Conservation (phyloP, 2,113 vertebrate genomes). For the Aythya baeri region DNA sequence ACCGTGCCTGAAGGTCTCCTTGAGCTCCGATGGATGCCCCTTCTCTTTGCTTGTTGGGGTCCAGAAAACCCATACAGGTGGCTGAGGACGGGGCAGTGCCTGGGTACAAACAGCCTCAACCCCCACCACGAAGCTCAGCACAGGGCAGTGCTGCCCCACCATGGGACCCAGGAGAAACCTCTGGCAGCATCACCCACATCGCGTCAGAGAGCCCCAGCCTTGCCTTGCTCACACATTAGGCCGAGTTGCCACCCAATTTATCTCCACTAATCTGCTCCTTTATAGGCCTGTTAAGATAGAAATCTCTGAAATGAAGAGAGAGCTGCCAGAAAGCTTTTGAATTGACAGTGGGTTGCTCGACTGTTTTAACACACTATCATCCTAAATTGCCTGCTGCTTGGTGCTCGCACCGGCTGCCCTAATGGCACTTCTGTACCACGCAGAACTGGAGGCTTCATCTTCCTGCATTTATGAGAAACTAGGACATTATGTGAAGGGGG, state of each 20-base stretch:
- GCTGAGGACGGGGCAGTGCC: not conserved
- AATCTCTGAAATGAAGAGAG: constrained; percentile 64
- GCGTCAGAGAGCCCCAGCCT: not conserved
- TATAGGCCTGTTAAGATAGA: constrained; percentile 49
- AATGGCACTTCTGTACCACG: constrained; percentile 42
- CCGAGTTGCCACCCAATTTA: constrained; percentile 41
- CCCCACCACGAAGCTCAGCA: not conserved
- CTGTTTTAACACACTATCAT: constrained; percentile 49
- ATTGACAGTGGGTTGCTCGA: constrained; percentile 61
- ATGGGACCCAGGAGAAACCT: not conserved
- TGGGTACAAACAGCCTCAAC: not conserved
- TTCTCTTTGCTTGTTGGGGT: not conserved
- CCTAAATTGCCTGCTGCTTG: constrained; percentile 54
- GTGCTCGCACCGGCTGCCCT: not conserved
- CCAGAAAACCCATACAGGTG: rapidly evolving
- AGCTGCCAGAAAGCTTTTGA: constrained; percentile 76
- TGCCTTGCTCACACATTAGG: constrained; percentile 23
- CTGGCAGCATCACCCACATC: not conserved
- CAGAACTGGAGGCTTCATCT: not conserved
- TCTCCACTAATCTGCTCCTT: constrained; percentile 34
- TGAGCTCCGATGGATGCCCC: not conserved
- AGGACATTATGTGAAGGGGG: constrained; percentile 23
- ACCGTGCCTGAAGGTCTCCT: not conserved
- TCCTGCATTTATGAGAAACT: constrained; percentile 48
- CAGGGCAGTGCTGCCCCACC: not conserved